These are phyloP conservation scores for Smithornis capensis DNA, from an alignment of 2,113 vertebrate species.

Conservation along the genomic window DNA sequence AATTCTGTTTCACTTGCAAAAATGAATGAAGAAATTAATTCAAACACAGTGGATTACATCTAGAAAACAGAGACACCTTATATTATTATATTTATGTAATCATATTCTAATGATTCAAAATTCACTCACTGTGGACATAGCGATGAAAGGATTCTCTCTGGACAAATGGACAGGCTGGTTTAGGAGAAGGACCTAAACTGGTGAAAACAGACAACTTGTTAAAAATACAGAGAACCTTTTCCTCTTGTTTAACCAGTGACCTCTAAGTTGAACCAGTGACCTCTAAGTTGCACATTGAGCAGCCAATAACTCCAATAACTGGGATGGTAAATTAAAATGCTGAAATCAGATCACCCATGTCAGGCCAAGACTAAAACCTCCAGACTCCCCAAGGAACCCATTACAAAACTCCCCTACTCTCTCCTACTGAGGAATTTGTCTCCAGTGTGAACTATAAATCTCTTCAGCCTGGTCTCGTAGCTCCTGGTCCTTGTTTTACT, in stretches of 20 bases:
- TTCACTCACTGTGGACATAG: background rate
- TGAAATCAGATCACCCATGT: background rate
- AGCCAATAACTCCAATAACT: background rate
- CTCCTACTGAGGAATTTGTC: background rate
- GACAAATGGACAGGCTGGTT: background rate
- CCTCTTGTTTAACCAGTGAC: background rate
- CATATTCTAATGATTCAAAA: background rate
- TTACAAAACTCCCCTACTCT: background rate
- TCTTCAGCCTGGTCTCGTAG: background rate
- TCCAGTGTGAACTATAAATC: background rate
- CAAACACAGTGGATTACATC: background rate
- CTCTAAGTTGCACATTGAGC: background rate
- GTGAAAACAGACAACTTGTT: background rate
- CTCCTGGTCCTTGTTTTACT: background rate
- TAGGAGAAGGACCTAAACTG: background rate
- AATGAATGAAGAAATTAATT: background rate
- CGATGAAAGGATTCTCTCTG: background rate
- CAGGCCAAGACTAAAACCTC: background rate
- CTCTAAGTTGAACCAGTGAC: background rate
- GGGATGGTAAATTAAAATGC: background rate
- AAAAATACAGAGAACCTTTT: background rate
- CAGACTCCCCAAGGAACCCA: background rate
- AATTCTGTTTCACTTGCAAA: background rate
- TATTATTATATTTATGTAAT: background rate
- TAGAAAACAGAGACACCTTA: fast-evolving